Conservation (phyloP, 2,888 invertebrate genomes). For the Globia sparganii region DNA sequence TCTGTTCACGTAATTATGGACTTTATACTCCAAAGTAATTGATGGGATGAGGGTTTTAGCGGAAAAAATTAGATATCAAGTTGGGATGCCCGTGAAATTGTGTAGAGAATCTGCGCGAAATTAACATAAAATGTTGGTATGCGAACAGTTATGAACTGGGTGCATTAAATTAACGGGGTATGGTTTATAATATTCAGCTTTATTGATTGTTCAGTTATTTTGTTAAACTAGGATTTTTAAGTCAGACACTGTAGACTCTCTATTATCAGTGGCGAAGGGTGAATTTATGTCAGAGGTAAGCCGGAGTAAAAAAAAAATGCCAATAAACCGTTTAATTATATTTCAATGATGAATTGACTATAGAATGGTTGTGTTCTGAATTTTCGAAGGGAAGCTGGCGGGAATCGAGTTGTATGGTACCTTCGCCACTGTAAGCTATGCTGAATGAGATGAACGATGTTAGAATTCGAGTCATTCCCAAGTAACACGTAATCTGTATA, state of each 20-base stretch:
- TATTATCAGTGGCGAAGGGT: too few relatives aligned
- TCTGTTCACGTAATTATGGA: conserved; percentile 64
- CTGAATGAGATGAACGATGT: too few relatives aligned
- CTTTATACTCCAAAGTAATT: conserved; percentile 53
- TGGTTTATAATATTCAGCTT: neutral
- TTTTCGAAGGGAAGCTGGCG: too few relatives aligned
- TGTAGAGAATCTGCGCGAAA: conserved; percentile 50
- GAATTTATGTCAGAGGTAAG: too few relatives aligned
- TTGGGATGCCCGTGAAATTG: conserved; percentile 58
- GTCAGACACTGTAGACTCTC: neutral
- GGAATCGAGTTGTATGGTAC: too few relatives aligned
- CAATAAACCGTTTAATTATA: too few relatives aligned
- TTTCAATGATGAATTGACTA: too few relatives aligned
- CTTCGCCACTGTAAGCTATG: too few relatives aligned
- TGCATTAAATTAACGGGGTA: conserved; percentile 12
- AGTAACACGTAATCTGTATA: too few relatives aligned
- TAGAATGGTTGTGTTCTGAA: too few relatives aligned
- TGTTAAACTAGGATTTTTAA: neutral
- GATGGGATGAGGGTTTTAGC: conserved; percentile 44
- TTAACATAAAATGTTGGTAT: conserved; percentile 22
- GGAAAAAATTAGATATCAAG: conserved; percentile 53
- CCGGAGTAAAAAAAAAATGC: too few relatives aligned
- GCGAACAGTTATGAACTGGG: conserved; percentile 9
- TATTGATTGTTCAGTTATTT: conserved; percentile 20
- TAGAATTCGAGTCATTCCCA: too few relatives aligned